Conservation (phyloP, 2,113 vertebrate genomes). For the Phylloscopus trochilus region DNA sequence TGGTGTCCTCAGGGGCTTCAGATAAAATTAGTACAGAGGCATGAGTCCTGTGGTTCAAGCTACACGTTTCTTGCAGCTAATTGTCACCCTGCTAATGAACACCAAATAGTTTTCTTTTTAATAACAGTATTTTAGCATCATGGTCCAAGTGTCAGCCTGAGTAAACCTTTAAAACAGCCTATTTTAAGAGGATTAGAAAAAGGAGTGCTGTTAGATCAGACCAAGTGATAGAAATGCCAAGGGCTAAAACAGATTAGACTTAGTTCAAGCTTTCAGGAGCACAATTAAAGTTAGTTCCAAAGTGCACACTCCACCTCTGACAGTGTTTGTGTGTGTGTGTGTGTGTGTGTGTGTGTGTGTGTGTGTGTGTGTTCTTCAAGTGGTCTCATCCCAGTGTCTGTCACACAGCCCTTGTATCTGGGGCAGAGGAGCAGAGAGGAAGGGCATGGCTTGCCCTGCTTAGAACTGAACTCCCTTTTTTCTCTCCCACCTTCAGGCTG, state of each 20-base stretch:
- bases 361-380: neutral
- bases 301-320: neutral
- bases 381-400: neutral
- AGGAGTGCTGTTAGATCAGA: neutral
- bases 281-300: neutral
- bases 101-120: neutral
- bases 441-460: neutral
- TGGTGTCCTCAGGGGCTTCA: neutral
- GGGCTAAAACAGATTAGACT: neutral
- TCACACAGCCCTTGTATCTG: fast-evolving
- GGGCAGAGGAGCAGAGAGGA: neutral
- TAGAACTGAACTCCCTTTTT: neutral
- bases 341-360: fast-evolving
- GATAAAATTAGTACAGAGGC: neutral
- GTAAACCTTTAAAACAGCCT: neutral
- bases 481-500: neutral
- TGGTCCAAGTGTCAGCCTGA: neutral
- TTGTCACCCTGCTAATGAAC: neutral
- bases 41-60: neutral
- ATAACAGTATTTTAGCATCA: neutral
- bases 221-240: neutral
- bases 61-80: neutral
- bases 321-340: fast-evolving
- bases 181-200: neutral
- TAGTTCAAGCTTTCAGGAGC: neutral